Conservation (phyloP, 2,888 invertebrate genomes). For the Scrobipalpa atriplicella region DNA sequence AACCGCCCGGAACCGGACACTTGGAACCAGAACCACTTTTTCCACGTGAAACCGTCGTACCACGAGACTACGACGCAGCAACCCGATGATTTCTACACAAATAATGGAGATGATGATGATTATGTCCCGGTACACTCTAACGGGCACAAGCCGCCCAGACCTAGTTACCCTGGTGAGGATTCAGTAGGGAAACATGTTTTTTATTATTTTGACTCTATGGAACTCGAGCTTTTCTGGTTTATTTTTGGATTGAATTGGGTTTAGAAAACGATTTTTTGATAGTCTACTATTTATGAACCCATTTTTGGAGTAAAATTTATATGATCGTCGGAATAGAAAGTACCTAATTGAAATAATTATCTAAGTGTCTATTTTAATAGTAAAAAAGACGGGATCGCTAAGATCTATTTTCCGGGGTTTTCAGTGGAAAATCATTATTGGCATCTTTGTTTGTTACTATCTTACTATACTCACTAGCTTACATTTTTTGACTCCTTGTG, state of each 20-base stretch:
- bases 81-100: conserved; percentile 51
- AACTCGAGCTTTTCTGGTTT: conserved; percentile 37
- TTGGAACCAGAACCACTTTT: conserved; percentile 58
- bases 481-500: too few species aligned
- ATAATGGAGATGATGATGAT: conserved; percentile 68
- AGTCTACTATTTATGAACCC: too few species aligned
- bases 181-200: conserved; percentile 36
- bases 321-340: too few species aligned
- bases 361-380: too few species aligned
- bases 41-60: conserved; percentile 78
- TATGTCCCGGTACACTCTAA: conserved; percentile 71
- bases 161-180: conserved; percentile 74
- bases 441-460: too few species aligned
- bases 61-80: conserved; percentile 67
- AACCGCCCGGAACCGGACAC: conserved; percentile 39
- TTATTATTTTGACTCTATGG: conserved; percentile 38
- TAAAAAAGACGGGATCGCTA: too few species aligned
- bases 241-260: neutral
- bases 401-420: too few species aligned
- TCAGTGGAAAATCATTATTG: too few species aligned
- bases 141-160: conserved; percentile 62
- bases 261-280: too few species aligned
- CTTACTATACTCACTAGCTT: too few species aligned
- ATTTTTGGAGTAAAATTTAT: too few species aligned
- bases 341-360: too few species aligned